Evolutionary conservation across 2,113 vertebrate species (phyloP), one percentile per base, ranked within the genome.

Genomic region (Sceloporus tristichus): DNA sequence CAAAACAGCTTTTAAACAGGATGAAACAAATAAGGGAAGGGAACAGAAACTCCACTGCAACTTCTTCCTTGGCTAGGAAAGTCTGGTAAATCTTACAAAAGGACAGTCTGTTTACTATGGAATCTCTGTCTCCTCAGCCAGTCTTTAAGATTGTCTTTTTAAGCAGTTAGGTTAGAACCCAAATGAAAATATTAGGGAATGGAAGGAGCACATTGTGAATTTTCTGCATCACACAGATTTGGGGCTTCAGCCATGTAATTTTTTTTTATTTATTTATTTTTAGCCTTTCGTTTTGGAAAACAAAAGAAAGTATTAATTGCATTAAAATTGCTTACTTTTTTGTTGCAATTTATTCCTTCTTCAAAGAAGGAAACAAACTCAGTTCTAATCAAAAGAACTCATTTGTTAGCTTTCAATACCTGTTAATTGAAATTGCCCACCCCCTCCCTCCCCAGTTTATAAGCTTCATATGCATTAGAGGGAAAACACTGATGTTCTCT

Each of bases 121-220:
- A 42, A 42, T 76, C 29, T 5, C 29, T 19, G 8, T 18, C 38
- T 19, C 18, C 13, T 62, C 34, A 74, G 9, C 68, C 9, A 29
- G 1, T 27, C 1, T 34, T 74, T 74, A 34, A 16, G n/a, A 34
- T 74, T 74, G 13, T n/a, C 5, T 29, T 74, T 5, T 71, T 54
- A 21, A 73, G n/a, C 27, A 53, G 27, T 68, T 88, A 66, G 91
- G 18, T 34, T 81, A 85, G 83, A 29, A 68, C 5, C 42, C 53
- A 48, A 76, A 92, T 62, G 16, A 38, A 91, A 92, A 53, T 25
- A 91, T 89, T 82, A 79, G 87, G 76, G 84, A 79, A 85, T 86
- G 29, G 87, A 79, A 11, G 5, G n/a, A n/a, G 85, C 0, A 74
- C 53, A 29, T 74, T 82, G 76, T 53, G 86, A 84, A 85, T 8